phyloP scores from a whole-genome alignment of 2,888 invertebrate species.

The Meloe dianella region DNA sequence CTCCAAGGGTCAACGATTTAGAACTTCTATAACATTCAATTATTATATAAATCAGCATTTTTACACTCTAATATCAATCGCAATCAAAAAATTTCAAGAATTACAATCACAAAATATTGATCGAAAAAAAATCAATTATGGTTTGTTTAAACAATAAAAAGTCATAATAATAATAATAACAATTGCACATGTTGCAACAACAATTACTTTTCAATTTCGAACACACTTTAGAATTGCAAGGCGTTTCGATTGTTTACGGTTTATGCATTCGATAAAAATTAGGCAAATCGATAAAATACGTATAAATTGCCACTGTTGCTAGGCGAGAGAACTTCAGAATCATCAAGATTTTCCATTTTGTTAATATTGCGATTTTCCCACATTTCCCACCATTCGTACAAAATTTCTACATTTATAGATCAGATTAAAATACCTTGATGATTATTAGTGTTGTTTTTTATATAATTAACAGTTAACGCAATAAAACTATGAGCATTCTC shows the following conservation, averaged over 20 bases:
- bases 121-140: not conserved
- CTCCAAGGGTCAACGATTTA: conserved; percentile 14
- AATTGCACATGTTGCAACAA: not conserved
- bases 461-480: not conserved
- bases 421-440: not conserved
- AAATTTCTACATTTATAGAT: not conserved
- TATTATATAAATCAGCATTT: too few species aligned
- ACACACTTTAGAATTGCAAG: not conserved
- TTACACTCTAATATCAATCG: not conserved
- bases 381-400: not conserved
- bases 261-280: not conserved
- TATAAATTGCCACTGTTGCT: not conserved
- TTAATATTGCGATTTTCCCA: not conserved
- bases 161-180: not conserved
- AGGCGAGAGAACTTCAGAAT: not conserved
- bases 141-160: not conserved
- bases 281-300: not conserved
- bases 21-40: not conserved
- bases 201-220: not conserved
- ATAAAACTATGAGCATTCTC: not conserved
- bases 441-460: not conserved
- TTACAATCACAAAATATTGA: not conserved
- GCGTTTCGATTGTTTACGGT: not conserved
- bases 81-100: not conserved
- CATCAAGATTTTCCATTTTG: not conserved